Base-by-base conservation (phyloP, 2,113 vertebrate species). In the Dicrurus megarhynchus region DNA sequence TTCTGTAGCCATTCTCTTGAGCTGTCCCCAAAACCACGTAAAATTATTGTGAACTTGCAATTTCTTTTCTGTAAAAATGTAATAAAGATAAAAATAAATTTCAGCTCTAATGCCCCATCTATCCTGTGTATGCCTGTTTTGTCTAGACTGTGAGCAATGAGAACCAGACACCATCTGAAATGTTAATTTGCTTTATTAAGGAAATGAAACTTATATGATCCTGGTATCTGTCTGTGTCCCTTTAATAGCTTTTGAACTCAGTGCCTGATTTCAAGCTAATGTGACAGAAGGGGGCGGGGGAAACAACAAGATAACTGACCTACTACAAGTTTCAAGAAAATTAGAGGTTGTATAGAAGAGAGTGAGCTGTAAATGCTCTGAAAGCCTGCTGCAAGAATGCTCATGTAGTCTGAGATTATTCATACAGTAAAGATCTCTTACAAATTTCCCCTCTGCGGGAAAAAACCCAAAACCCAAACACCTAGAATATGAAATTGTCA, bases 81-180 rank as follows among this genome's bases (percentile, higher is more conserved):
- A 80, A 71, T 84, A 81, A 88, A 93, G 59, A 80, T 65, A 86
- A 95, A 96, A 95, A 80, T 65, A 46, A 74, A 70, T 61, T 81
- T 68, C 64, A 64, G 22, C 52, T 73, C 47, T 60, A 74, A 78
- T n/a, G 37, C 32, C 6, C 33, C 41, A 11, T 71, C 67, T 95
- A 50, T 23, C 56, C 35, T 90, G 42, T 65, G 27, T 63, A 46
- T 70, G 71, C 64, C 86, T 93, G 71, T 65, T 92, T 92, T 86
- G 92, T 96, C 96, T 97, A 93, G 91, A 95, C 89, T 39, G 21
- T 55, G 64, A 95, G 68, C 68, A 86, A 88, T 63, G 76, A 90
- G 83, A 96, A 92, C 79, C 86, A 95, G 95, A 93, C 56, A 90
- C 79, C 73, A 95, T 86, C 88, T 84, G 83, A 95, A 95, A 90